Base-by-base conservation (phyloP, 2,888 invertebrate species). In the Nasonia oneida region DNA sequence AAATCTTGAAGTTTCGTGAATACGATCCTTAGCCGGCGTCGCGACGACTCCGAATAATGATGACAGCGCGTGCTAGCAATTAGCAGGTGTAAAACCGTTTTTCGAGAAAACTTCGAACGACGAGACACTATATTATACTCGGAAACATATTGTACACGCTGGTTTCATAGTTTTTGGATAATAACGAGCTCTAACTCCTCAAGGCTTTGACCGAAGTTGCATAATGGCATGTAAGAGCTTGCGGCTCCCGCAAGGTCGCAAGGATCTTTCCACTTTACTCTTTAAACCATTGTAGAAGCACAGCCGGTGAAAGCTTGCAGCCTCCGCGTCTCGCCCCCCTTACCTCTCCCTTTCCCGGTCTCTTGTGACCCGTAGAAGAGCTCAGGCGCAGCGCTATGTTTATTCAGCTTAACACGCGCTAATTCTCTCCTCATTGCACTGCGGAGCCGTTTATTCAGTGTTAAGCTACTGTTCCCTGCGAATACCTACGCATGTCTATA, bases 371-470 rank as follows among this genome's bases (percentile, higher is more conserved):
- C 33, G 61, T 42, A 39, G 71, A 18, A 37, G 33, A 39, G 57
- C 37, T 47, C 12, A 33, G 64, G 71, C 47, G 10, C 61, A 14
- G 78, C n/a, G 37, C 8, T 29, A 14, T 82, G 86, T 84, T 86
- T 86, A 82, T 82, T 84, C 79, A 86, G 81, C 78, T 83, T 86
- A 83, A 84, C 83, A 73, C 78, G 83, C 70, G 74, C 74, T 83
- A 78, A 86, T 86, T 83, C 79, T 84, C 79, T 84, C 79, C 81
- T 86, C 83, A 84, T 86, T 84, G 81, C 84, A 70, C 78, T 23
- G 74, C 23, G n/a, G 61, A 75, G 50, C 50, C 83, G 80, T 85
- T 83, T 85, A 82, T 80, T 77, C 73, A 76, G 71, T 29, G 84
- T 83, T 80, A 57, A 76, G 23, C 85, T 64, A 77, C 70, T 87